Evolutionary conservation across 2,113 vertebrate species (phyloP), one percentile per base, ranked within the genome.

Genomic region (Axis porcinus): DNA sequence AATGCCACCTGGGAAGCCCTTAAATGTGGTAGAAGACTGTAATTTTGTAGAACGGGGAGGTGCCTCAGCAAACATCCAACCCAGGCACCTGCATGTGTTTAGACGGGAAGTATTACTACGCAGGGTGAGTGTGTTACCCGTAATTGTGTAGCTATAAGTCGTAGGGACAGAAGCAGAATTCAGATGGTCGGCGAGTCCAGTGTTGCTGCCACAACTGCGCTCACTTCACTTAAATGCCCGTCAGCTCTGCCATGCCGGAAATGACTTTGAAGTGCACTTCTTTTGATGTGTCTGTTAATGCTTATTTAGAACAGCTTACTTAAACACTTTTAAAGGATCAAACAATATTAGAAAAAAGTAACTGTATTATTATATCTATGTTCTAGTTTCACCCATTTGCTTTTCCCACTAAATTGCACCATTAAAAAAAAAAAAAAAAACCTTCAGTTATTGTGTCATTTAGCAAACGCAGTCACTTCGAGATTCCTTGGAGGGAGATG

Each of bases 191-290:
- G 14, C 5, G 8, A 54, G 40, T 14, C 79, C 40, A 9, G 7
- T 2, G 7, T 1, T 33, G 16, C 50, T 2, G 23, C 50, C 33
- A 2, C 10, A 25, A 8, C 11, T 30, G 5, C 33, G 5, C 55
- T n/a, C 36, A 1, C 19, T 27, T 55, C 17, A 36, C 28, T 12
- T 19, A 45, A 16, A 47, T 0, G 6, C 57, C 47, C 4, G 0
- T 33, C 47, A 1, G 25, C 21, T 27, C 23, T 6, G 25, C 11
- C 5, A 1, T 1, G 78, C 17, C 10, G 4, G 78, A 15, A 33
- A 47, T 30, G 23, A 3, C 7, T 86, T 13, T 45, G n/a, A 52
- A 54, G 67, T 3, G 43, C 12, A 7, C 12, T 17, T 79, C 10
- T 27, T 54, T 40, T 2, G 5, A 28, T 16, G 15, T 78, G n/a